Conservation (phyloP, 2,113 vertebrate species). For the Labeo catla region DNA sequence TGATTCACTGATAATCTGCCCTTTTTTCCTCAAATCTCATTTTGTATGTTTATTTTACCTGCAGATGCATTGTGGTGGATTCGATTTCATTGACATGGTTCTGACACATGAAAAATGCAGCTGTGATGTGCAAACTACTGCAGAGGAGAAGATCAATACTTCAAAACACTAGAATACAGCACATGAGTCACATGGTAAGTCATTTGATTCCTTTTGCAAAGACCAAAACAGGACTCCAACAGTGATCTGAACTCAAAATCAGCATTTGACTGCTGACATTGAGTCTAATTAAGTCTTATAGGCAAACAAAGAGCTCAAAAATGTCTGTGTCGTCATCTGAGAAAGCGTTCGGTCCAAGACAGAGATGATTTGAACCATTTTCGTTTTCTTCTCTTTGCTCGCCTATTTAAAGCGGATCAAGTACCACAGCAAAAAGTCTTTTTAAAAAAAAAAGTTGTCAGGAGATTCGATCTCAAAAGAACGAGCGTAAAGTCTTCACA, state of each 20-base stretch:
- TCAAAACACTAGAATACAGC: background rate
- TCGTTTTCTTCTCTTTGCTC: background rate
- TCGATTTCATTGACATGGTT: background rate
- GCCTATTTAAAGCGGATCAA: background rate
- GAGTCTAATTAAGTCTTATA: slow-evolving; percentile 24
- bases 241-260: background rate
- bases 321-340: background rate
- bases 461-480: slow-evolving; percentile 26
- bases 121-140: background rate
- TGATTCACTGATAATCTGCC: background rate
- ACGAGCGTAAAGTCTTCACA: slow-evolving; percentile 43
- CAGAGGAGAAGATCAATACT: background rate
- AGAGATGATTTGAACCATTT: background rate
- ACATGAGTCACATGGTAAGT: background rate
- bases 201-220: background rate
- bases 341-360: background rate
- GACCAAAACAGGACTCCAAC: background rate
- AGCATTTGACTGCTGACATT: background rate
- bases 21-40: background rate
- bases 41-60: background rate
- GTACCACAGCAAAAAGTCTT: background rate
- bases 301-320: slow-evolving; percentile 46
- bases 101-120: background rate
- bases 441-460: slow-evolving; percentile 26
- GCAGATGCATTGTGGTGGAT: background rate